phyloP scores from a whole-genome alignment of 2,888 invertebrate species.

The Amphipoea lucens region DNA sequence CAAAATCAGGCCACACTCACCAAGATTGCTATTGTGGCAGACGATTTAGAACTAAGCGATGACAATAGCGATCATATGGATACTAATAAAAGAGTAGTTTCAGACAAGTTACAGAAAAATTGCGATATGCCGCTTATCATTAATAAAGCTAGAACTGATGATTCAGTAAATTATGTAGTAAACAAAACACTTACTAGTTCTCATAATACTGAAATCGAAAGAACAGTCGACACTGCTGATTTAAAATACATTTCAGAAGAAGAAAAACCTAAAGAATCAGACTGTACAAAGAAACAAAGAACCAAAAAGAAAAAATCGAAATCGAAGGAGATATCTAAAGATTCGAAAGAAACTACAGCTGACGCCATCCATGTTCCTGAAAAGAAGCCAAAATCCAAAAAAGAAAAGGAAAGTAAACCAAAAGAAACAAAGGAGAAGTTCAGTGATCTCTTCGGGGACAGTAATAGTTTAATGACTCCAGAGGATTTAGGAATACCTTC shows the following conservation, averaged over 20 bases:
- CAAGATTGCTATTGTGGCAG: conserved; percentile 75
- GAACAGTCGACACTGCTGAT: conserved; percentile 10
- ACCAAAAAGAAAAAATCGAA: conserved; percentile 69
- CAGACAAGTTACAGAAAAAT: conserved; percentile 28
- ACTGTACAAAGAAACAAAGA: conserved; percentile 68
- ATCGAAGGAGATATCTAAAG: conserved; percentile 62
- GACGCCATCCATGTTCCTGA: conserved; percentile 46
- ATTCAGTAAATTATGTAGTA: conserved; percentile 10
- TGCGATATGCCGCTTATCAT: neutral
- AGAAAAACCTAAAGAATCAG: conserved; percentile 47
- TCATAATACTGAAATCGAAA: neutral
- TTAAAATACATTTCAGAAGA: conserved; percentile 37
- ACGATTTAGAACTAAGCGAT: conserved; percentile 85
- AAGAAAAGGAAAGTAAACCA: conserved; percentile 64
- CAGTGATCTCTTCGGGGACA: conserved; percentile 84
- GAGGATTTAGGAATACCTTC: conserved; percentile 82
- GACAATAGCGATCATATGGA: conserved; percentile 79
- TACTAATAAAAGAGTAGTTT: conserved; percentile 17
- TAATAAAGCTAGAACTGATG: neutral
- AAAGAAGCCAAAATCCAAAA: conserved; percentile 66
- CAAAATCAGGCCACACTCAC: conserved; percentile 39
- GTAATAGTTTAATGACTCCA: conserved; percentile 84
- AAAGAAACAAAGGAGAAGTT: conserved; percentile 76
- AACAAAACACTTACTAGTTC: conserved; percentile 8
- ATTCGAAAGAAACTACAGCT: conserved; percentile 45